Percentiles rank a stretch among this genome's conserved stretches.
Conservation (phyloP, 2,113 vertebrate genomes). For the Fregata magnificens region DNA sequence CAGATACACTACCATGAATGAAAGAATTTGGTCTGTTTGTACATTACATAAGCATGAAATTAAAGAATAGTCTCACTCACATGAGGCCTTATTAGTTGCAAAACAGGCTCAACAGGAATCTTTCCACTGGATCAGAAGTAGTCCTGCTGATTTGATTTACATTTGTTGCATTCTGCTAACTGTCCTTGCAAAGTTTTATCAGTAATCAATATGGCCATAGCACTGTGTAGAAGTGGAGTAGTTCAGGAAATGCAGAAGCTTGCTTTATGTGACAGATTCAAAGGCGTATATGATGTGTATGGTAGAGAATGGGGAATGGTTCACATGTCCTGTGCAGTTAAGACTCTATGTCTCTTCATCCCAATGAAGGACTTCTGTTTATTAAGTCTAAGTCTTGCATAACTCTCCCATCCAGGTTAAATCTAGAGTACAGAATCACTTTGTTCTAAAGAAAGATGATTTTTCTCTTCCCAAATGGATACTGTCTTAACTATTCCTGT, state of each 20-base stretch:
- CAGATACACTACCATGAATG: neutral
- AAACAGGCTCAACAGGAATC: neutral
- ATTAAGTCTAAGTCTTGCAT: neutral
- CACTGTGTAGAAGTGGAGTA: neutral
- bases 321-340: neutral
- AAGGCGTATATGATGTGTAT: neutral
- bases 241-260: neutral
- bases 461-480: neutral
- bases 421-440: neutral
- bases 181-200: neutral
- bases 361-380: neutral
- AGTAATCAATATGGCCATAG: neutral
- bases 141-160: neutral
- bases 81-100: neutral
- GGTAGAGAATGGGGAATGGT: neutral
- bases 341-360: neutral
- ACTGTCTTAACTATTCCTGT: neutral
- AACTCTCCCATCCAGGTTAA: neutral
- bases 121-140: neutral
- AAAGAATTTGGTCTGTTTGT: neutral
- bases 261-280: neutral
- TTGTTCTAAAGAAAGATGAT: neutral
- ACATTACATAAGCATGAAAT: neutral
- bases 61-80: neutral
- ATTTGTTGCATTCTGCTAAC: neutral